A percentile compares a stretch with the other conserved stretches of the same genome.
Evolutionary conservation across 2,888 invertebrate genomes (phyloP).

Genomic region (Sceliomorpha sp.): DNA sequence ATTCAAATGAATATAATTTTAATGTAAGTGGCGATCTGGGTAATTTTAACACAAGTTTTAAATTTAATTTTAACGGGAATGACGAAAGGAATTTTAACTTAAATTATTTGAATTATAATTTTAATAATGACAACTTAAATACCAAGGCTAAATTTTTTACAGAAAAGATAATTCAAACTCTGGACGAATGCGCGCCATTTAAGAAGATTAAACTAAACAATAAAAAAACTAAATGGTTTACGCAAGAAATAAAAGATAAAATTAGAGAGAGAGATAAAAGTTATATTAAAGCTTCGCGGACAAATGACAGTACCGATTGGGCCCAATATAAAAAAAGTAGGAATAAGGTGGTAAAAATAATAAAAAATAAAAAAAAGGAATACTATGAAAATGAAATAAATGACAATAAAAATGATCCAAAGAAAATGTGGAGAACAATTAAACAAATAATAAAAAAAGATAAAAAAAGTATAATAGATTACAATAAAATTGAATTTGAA

Average conservation of each 20-base stretch:
- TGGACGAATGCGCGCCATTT: slow-evolving; percentile 1
- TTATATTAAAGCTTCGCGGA: no score
- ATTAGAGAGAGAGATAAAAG: not conserved
- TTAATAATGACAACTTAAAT: slow-evolving; percentile 4
- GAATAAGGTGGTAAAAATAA: slow-evolving; percentile 6
- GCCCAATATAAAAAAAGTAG: slow-evolving; percentile 1
- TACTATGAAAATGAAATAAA: slow-evolving; percentile 10
- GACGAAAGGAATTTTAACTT: no score
- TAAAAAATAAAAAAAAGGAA: slow-evolving; percentile 8
- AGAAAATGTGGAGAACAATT: slow-evolving; percentile 6
- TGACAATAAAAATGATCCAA: not conserved
- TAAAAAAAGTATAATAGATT: slow-evolving; percentile 5
- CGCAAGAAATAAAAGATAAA: not conserved
- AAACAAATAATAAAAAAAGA: slow-evolving; percentile 7
- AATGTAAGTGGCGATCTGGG: no score
- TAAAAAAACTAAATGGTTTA: slow-evolving; percentile 10
- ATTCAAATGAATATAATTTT: no score
- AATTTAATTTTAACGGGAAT: no score
- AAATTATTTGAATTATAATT: not conserved
- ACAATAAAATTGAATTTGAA: slow-evolving; percentile 13
- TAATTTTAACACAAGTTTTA: no score
- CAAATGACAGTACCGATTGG: no score
- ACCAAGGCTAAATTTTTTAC: not conserved
- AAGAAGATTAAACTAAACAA: not conserved
- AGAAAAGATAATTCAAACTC: not conserved